Percentiles rank a stretch among this genome's conserved stretches.
These are phyloP conservation scores for Clitarchus hookeri DNA, from an alignment of 2,888 invertebrate genomes.

Conservation along the genomic window DNA sequence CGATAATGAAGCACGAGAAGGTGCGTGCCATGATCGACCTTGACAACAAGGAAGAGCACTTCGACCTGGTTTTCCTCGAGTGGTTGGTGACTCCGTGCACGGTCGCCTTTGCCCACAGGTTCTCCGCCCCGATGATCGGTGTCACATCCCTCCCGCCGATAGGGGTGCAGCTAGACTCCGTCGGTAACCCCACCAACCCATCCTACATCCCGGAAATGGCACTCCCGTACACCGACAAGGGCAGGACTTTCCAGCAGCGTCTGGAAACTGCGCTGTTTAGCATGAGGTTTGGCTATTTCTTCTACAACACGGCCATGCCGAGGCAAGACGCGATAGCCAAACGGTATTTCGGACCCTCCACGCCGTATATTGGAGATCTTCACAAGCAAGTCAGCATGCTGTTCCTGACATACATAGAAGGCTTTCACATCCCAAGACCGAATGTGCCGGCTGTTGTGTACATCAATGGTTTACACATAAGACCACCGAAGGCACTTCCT, in stretches of 20 bases:
- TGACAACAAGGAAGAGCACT: conserved; percentile 48
- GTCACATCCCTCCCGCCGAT: conserved; percentile 49
- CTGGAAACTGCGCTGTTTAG: no score
- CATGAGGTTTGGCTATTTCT: no score
- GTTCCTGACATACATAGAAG: neutral
- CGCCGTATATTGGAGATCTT: conserved; percentile 35
- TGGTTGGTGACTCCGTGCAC: conserved; percentile 56
- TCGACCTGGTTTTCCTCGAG: conserved; percentile 63
- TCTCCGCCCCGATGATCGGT: conserved; percentile 58
- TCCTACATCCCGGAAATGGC: conserved; percentile 50
- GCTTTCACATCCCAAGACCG: neutral
- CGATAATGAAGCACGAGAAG: conserved; percentile 29
- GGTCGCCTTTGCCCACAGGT: conserved; percentile 60
- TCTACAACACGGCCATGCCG: conserved; percentile 42
- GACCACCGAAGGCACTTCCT: neutral
- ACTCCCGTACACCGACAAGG: no score
- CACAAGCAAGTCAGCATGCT: conserved; percentile 6
- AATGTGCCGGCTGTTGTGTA: neutral
- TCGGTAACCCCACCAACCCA: conserved; percentile 51
- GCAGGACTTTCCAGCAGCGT: no score
- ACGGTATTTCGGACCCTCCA: conserved; percentile 27
- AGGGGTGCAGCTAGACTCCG: conserved; percentile 46
- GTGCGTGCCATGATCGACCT: conserved; percentile 17
- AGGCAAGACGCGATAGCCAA: conserved; percentile 33
- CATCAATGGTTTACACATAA: neutral